A percentile compares a stretch with the other conserved stretches of the same genome.
phyloP scores from a whole-genome alignment of 64 coral and sea anemone species.

The Astreopora myriophthalma region DNA sequence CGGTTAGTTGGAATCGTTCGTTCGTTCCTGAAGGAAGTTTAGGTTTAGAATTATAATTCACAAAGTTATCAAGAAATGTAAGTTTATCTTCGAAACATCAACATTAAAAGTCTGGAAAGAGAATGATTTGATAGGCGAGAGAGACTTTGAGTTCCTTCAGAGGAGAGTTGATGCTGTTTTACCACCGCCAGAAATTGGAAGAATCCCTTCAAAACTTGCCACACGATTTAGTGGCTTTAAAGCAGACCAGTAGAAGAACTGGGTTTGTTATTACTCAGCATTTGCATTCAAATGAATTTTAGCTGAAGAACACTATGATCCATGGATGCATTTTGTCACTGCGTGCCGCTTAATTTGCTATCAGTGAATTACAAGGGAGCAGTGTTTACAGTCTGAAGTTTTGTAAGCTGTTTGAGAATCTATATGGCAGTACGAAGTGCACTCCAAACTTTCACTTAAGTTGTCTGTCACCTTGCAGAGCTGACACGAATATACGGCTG shows the following conservation, averaged over 20 bases:
- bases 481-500: too few species aligned
- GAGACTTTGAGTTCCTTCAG: constrained; percentile 7
- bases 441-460: too few species aligned
- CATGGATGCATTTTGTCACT: constrained; percentile 20
- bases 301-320: constrained; percentile 5
- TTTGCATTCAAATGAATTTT: constrained; percentile 53
- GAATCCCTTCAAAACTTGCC: constrained; percentile 37
- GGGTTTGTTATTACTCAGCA: not conserved
- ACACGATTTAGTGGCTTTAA: constrained; percentile 8
- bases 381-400: not conserved
- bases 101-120: constrained; percentile 24
- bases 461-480: too few species aligned
- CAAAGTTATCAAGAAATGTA: too few species aligned
- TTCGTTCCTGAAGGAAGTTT: too few species aligned
- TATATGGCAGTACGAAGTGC: too few species aligned
- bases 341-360: not conserved
- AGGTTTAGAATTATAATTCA: too few species aligned
- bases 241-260: constrained; percentile 70
- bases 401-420: not conserved
- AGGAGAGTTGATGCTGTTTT: constrained; percentile 13
- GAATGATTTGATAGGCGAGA: not conserved
- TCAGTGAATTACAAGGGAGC: not conserved
- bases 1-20: too few species aligned
- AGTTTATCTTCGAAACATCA: too few species aligned
- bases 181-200: not conserved